Percentiles rank a stretch among this genome's conserved stretches.
Evolutionary conservation across 2,888 invertebrate species (phyloP).

Genomic region (Noctua pronuba): DNA sequence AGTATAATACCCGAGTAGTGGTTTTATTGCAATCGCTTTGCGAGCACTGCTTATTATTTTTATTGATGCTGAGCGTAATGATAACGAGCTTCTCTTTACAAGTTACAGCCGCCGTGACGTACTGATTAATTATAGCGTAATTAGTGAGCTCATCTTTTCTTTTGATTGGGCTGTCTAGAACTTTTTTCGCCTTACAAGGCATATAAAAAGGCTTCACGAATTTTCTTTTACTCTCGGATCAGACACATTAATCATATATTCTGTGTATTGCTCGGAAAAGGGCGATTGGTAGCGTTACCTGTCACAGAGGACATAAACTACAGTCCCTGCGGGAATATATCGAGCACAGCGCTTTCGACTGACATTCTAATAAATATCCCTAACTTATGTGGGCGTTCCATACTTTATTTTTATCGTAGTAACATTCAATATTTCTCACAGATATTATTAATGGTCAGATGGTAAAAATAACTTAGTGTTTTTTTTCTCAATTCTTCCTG

Average conservation of each 20-base stretch:
- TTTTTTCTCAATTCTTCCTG: background rate
- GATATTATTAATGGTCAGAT: conserved; percentile 7
- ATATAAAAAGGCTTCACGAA: conserved; percentile 23
- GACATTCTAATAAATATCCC: conserved; percentile 62
- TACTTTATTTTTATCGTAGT: conserved; percentile 43
- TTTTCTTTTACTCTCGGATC: conserved; percentile 43
- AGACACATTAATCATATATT: conserved; percentile 59
- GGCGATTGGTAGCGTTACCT: conserved; percentile 60
- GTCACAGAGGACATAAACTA: conserved; percentile 60
- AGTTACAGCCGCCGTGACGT: background rate
- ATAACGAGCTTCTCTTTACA: background rate
- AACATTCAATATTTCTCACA: conserved; percentile 40
- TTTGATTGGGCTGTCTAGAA: conserved; percentile 3
- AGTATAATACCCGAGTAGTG: conserved; percentile 40
- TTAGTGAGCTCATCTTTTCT: background rate
- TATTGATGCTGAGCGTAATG: background rate
- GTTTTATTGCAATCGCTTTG: conserved; percentile 47
- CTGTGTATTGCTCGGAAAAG: conserved; percentile 52
- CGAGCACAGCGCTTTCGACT: conserved; percentile 52
- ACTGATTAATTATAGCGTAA: background rate
- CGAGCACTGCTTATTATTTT: conserved; percentile 31
- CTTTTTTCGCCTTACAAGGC: background rate
- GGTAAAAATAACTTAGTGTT: background rate
- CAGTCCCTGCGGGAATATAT: conserved; percentile 60
- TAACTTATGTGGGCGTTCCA: conserved; percentile 46